Conservation (phyloP, 2,888 invertebrate species). For the Sesia apiformis region DNA sequence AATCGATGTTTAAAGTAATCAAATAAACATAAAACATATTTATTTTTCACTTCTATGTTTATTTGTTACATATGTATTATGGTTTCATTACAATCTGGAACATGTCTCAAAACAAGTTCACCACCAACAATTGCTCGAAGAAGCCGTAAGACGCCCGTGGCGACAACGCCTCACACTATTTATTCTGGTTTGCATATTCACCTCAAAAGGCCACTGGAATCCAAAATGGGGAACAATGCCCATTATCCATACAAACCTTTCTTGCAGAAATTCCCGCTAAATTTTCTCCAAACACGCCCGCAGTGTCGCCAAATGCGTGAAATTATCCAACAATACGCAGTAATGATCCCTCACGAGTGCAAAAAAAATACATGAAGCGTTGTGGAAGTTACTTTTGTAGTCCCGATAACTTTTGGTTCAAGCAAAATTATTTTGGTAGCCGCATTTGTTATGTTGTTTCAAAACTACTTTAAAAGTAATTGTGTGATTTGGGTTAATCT, state of each 20-base stretch:
- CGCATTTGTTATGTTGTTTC: neutral
- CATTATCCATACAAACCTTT: slow-evolving; percentile 1
- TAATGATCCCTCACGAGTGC: slow-evolving; percentile 8
- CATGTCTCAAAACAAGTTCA: too few relatives aligned
- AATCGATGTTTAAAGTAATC: too few relatives aligned
- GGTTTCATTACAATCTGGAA: too few relatives aligned
- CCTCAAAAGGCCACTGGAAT: slow-evolving; percentile 1
- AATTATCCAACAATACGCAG: slow-evolving; percentile 8
- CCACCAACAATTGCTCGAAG: too few relatives aligned
- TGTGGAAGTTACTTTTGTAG: neutral
- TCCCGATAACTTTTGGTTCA: too few relatives aligned
- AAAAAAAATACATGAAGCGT: neutral
- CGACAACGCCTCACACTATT: neutral
- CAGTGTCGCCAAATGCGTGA: slow-evolving; percentile 9
- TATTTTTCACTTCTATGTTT: too few relatives aligned
- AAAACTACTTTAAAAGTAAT: neutral
- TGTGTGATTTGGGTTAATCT: too few relatives aligned
- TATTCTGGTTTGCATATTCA: neutral
- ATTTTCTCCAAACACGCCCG: slow-evolving; percentile 14
- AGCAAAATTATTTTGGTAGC: neutral
- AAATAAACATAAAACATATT: too few relatives aligned
- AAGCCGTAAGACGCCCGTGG: neutral
- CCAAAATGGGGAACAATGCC: slow-evolving; percentile 24
- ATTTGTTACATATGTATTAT: too few relatives aligned
- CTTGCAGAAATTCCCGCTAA: slow-evolving; percentile 5